These are phyloP conservation scores for Actinopyga echinites DNA, from an alignment of 53 echinoderm and acorn worm species.

Conservation along the genomic window DNA sequence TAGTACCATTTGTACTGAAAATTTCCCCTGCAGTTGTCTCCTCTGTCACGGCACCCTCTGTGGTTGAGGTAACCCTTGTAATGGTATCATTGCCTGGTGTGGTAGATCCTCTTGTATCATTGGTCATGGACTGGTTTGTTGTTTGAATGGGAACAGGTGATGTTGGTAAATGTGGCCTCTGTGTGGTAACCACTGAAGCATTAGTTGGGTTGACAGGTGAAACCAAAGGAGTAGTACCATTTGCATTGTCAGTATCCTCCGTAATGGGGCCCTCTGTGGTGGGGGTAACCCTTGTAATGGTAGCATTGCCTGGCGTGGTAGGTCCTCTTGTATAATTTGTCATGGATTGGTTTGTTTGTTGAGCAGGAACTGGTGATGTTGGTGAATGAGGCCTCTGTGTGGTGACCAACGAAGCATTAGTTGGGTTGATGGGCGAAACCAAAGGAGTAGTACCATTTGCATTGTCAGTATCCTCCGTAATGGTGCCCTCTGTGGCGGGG, in stretches of 20 bases:
- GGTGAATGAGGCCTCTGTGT: too few species aligned
- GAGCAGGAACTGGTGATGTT: background rate
- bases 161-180: background rate
- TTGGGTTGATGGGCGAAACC: too few species aligned
- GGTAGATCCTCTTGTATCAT: too few species aligned
- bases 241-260: background rate
- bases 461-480: background rate
- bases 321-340: background rate
- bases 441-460: background rate
- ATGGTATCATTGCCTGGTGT: too few species aligned
- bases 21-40: background rate
- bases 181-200: conserved; percentile 67
- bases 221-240: background rate
- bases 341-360: background rate
- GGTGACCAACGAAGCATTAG: background rate
- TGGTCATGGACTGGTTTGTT: background rate
- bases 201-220: conserved; percentile 2
- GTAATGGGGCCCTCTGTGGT: too few species aligned
- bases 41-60: background rate
- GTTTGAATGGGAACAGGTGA: too few species aligned
- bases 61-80: too few species aligned
- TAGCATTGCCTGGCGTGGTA: too few species aligned
- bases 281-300: too few species aligned
- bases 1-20: background rate
- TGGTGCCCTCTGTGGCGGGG: background rate